Percentiles rank a stretch among this genome's conserved stretches.
phyloP scores from a whole-genome alignment of 2,113 vertebrate species.

The Eolophus roseicapilla region DNA sequence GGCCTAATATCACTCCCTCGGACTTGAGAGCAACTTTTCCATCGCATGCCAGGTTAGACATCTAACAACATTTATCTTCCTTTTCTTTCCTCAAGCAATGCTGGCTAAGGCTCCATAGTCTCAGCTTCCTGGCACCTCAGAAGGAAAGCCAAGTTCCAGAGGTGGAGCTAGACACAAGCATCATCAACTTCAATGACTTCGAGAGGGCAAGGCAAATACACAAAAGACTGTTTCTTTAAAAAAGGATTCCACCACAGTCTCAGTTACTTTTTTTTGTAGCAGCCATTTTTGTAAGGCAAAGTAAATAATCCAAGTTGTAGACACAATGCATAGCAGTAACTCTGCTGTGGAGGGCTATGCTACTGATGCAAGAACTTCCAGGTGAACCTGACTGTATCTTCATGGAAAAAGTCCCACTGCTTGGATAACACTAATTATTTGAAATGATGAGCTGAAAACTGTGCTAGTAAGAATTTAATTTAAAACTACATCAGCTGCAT shows the following conservation, averaged over 20 bases:
- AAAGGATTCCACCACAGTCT: not conserved
- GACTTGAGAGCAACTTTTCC: not conserved
- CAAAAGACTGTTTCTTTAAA: not conserved
- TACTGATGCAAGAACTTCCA: not conserved
- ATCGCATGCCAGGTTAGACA: not conserved
- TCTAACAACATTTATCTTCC: not conserved
- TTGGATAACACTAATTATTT: not conserved
- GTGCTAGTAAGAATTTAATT: not conserved
- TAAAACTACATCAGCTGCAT: not conserved
- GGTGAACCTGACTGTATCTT: not conserved
- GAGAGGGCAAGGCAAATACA: not conserved
- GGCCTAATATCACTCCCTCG: not conserved
- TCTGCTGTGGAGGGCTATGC: not conserved
- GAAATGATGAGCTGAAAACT: not conserved
- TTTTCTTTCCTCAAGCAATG: not conserved
- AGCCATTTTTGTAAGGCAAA: not conserved
- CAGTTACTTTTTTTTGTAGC: not conserved
- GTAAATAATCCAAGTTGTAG: not conserved
- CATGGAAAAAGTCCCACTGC: not conserved
- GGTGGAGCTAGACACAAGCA: not conserved
- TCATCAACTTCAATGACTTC: not conserved
- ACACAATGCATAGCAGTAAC: not conserved
- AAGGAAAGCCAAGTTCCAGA: not conserved
- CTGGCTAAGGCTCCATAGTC: not conserved
- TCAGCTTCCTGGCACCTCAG: not conserved